Conservation (phyloP, 1,140 invertebrate species). For the Periplaneta americana region DNA sequence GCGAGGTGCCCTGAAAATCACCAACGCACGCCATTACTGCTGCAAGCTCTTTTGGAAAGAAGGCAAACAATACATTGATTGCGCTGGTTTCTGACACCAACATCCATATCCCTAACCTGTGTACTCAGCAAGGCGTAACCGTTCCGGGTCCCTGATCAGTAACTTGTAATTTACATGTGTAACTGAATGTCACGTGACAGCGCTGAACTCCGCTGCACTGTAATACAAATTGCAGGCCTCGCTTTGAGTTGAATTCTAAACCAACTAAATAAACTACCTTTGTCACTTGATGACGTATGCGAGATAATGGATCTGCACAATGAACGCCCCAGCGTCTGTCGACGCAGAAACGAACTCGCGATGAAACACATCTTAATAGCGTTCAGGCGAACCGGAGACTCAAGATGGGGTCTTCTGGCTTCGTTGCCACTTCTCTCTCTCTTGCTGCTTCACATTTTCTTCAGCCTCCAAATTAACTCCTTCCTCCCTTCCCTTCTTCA, state of each 20-base stretch:
- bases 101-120: neutral
- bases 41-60: too few species aligned
- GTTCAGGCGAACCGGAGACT: neutral
- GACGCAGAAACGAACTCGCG: neutral
- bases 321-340: too few species aligned
- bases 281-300: neutral
- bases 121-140: neutral
- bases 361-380: neutral
- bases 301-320: neutral
- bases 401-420: neutral
- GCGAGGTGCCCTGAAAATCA: too few species aligned
- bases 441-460: neutral
- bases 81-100: neutral
- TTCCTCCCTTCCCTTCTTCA: too few species aligned
- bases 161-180: neutral
- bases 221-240: neutral
- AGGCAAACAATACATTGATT: too few species aligned
- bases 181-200: neutral
- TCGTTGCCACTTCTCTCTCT: neutral
- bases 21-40: too few species aligned
- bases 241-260: neutral
- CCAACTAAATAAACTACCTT: neutral
- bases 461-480: too few species aligned
- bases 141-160: neutral
- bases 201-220: neutral